phyloP scores from a whole-genome alignment of 2,113 vertebrate genomes.

The Channa maculata region DNA sequence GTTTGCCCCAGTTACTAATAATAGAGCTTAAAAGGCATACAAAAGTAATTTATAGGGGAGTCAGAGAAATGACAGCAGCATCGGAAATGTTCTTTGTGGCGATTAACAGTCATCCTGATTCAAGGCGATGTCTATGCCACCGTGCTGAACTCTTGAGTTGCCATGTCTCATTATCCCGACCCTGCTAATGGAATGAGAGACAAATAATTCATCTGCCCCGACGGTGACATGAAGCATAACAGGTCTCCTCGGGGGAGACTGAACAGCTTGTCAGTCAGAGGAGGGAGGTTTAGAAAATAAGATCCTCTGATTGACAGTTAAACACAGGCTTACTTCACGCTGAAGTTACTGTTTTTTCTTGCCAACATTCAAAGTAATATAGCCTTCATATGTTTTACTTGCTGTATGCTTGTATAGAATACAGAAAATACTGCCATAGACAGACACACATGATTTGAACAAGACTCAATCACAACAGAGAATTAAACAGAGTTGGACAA shows the following conservation, averaged over 20 bases:
- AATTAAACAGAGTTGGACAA: too few species aligned
- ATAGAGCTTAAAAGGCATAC: conserved; percentile 44
- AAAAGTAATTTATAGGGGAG: conserved; percentile 34
- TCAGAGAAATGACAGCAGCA: conserved; percentile 36
- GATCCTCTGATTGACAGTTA: background rate
- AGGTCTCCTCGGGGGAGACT: conserved; percentile 45
- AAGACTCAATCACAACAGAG: too few species aligned
- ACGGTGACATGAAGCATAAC: conserved; percentile 61
- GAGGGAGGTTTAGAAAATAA: conserved; percentile 31
- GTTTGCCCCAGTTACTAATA: conserved; percentile 30
- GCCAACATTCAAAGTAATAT: background rate
- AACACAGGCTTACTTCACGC: conserved; percentile 7
- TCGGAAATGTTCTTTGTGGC: conserved; percentile 48
- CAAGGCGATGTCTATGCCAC: conserved; percentile 62
- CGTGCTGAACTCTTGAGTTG: conserved; percentile 69
- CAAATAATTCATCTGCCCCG: conserved; percentile 76
- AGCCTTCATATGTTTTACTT: background rate
- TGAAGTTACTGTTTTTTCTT: background rate
- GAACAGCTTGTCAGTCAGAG: conserved; percentile 53
- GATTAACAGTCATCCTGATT: conserved; percentile 74
- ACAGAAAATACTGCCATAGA: too few species aligned
- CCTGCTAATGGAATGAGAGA: conserved; percentile 73
- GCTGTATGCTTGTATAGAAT: too few species aligned
- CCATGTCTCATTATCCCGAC: conserved; percentile 74
- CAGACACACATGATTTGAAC: too few species aligned